phyloP scores from a whole-genome alignment of 2,888 invertebrate genomes.

The Leucania comma region DNA sequence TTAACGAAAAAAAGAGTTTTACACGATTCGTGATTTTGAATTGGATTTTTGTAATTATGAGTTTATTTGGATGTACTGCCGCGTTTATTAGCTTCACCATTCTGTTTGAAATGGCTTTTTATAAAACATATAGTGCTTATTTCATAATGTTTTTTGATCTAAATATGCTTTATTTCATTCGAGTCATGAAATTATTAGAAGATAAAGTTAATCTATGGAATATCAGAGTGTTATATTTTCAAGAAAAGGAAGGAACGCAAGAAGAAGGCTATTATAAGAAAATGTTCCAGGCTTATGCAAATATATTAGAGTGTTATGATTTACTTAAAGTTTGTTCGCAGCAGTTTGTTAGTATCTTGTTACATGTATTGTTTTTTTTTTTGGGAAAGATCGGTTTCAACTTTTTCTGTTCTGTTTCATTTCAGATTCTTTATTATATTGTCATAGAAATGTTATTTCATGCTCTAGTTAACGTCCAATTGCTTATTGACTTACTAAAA shows the following conservation, averaged over 20 bases:
- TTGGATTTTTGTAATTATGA: neutral
- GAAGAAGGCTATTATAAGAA: neutral
- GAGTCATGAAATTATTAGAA: constrained; percentile 1
- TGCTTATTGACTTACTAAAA: neutral
- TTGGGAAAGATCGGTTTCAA: neutral
- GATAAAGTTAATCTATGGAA: neutral
- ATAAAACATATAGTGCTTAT: neutral
- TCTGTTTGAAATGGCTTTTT: neutral
- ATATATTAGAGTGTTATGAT: neutral
- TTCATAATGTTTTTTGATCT: neutral
- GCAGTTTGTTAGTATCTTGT: neutral
- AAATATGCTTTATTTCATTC: neutral
- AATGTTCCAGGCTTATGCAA: neutral
- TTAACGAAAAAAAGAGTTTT: neutral
- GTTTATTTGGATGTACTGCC: neutral
- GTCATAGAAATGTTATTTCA: neutral
- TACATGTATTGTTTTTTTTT: neutral
- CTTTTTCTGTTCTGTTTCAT: neutral
- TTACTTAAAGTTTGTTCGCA: neutral
- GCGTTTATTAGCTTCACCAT: neutral
- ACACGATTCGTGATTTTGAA: neutral
- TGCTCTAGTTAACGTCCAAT: neutral
- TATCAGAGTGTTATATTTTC: neutral
- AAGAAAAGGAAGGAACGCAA: neutral
- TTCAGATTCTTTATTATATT: neutral